Percentiles rank a stretch among this genome's conserved stretches.
Conservation (phyloP, 2,113 vertebrate genomes). For the Pseudolaguvia tuberculata region DNA sequence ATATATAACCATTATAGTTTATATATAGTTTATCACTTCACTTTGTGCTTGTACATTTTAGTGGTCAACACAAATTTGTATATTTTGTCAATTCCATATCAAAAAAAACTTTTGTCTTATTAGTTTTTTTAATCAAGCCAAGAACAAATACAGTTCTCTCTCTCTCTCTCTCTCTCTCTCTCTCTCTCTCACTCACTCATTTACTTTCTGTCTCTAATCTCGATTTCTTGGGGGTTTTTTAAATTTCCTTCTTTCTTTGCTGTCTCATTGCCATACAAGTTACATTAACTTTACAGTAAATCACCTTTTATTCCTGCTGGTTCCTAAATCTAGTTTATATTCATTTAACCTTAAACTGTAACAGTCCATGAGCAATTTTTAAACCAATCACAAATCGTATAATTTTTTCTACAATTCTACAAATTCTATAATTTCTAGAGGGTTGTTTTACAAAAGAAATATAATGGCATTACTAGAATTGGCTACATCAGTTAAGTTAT, state of each 20-base stretch:
- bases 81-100: conserved; percentile 36
- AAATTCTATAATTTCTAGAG: too few species aligned
- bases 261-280: background rate
- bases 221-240: background rate
- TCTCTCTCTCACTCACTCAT: conserved; percentile 16
- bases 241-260: background rate
- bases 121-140: conserved; percentile 28
- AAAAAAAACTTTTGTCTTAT: conserved; percentile 25
- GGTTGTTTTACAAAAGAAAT: background rate
- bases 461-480: background rate
- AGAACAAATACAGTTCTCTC: conserved; percentile 22
- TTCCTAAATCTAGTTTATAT: background rate
- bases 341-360: background rate
- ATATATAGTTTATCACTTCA: too few species aligned
- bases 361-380: background rate
- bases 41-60: conserved; percentile 30
- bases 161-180: background rate
- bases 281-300: conserved; percentile 13
- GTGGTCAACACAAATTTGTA: conserved; percentile 41
- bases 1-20: too few species aligned
- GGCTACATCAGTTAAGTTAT: background rate
- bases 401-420: background rate
- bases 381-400: background rate
- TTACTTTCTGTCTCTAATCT: background rate
- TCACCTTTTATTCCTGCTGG: background rate